phyloP scores from a whole-genome alignment of 2,113 vertebrate genomes.

The Brachirus orientalis region DNA sequence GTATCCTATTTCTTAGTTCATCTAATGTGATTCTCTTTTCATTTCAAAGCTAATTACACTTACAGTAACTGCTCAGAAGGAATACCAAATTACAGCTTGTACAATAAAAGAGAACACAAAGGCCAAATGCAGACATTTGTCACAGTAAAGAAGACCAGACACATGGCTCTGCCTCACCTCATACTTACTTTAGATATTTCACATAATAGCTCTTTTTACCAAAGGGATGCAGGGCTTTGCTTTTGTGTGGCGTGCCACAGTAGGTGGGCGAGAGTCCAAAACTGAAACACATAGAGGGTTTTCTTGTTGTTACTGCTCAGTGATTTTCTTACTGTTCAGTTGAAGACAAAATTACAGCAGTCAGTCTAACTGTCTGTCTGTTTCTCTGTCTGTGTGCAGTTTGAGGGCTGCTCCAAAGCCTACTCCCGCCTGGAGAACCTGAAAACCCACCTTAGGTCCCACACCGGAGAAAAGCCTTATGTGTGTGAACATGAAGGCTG shows the following conservation, averaged over 20 bases:
- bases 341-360: slow-evolving; percentile 18
- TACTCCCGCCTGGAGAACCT: slow-evolving; percentile 99
- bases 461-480: slow-evolving; percentile 98
- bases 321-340: slow-evolving; percentile 38
- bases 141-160: slow-evolving; percentile 54
- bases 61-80: slow-evolving; percentile 53
- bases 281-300: slow-evolving; percentile 23
- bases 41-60: slow-evolving; percentile 60
- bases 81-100: slow-evolving; percentile 72
- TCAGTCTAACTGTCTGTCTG: slow-evolving; percentile 2
- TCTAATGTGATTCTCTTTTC: slow-evolving; percentile 61
- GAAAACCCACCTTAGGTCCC: slow-evolving; percentile 97
- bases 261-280: slow-evolving; percentile 53
- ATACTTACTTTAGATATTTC: slow-evolving; percentile 59
- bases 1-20: slow-evolving; percentile 43
- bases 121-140: slow-evolving; percentile 69
- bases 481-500: slow-evolving; percentile 98
- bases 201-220: slow-evolving; percentile 45
- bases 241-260: slow-evolving; percentile 60
- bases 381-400: slow-evolving; percentile 81
- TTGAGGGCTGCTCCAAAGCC: slow-evolving; percentile 96
- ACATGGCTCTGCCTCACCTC: slow-evolving; percentile 55
- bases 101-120: slow-evolving; percentile 60
- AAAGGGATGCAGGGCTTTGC: slow-evolving; percentile 38
- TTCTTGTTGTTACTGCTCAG: neutral